Evolutionary conservation across 1,140 invertebrate species (phyloP).

Genomic region (Drosophila lini): DNA sequence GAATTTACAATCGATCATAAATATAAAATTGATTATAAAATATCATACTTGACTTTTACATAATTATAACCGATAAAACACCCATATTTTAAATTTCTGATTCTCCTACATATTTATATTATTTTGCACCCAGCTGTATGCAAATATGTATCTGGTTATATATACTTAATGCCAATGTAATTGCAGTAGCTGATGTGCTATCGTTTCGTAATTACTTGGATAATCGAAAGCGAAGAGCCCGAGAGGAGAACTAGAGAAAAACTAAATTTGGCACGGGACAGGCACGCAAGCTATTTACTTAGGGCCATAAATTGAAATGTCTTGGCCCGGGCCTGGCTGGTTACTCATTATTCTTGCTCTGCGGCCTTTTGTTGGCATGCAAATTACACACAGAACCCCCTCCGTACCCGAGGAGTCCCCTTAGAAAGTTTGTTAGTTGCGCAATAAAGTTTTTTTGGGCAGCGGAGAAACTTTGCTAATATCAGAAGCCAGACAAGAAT

Average conservation of each 20-base stretch:
- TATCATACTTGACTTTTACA: background rate
- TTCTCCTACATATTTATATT: too few relatives aligned
- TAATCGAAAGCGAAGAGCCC: conserved; percentile 51
- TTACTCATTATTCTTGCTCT: conserved; percentile 49
- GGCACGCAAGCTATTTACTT: conserved; percentile 69
- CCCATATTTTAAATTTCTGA: background rate
- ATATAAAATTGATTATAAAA: too few relatives aligned
- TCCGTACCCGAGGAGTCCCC: background rate
- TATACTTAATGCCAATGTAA: conserved; percentile 48
- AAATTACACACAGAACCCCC: conserved; percentile 26
- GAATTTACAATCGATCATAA: too few relatives aligned
- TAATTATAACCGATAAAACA: background rate
- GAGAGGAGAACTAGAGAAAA: conserved; percentile 25
- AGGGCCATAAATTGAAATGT: conserved; percentile 63
- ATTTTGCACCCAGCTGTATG: background rate
- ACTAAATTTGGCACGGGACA: conserved; percentile 58
- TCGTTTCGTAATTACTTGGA: conserved; percentile 73
- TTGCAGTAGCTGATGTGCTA: conserved; percentile 51
- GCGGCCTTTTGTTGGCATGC: conserved; percentile 42
- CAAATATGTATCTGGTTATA: conserved; percentile 17
- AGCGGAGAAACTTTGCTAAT: conserved; percentile 51
- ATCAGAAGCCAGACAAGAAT: conserved; percentile 45
- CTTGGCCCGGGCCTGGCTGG: conserved; percentile 33
- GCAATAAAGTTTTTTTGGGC: conserved; percentile 55
- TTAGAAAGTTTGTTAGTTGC: conserved; percentile 48